Evolutionary conservation across 2,888 invertebrate species (phyloP), one percentile per base, ranked within the genome.

Genomic region (Thysanoteuthis rhombus): DNA sequence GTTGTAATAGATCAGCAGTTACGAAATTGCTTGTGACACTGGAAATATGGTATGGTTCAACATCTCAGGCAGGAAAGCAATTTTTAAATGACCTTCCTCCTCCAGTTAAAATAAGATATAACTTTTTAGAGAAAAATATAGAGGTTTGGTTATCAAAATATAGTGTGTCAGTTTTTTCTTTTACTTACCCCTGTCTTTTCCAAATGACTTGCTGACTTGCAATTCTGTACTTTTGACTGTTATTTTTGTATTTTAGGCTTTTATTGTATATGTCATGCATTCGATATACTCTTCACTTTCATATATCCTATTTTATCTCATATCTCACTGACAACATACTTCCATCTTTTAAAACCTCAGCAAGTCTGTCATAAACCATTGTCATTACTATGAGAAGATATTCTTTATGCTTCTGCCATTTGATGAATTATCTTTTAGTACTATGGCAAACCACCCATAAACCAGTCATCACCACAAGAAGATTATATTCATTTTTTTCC

Each of bases 341-440:
- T 75, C 19, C n/a, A 75, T n/a, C 75, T 75, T 75, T 75, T 75
- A 75, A 75, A 75, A 75, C n/a, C n/a, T n/a, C n/a, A 16, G n/a
- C 75, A n/a, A 75, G 16, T 75, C 75, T 75, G 75, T 75, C 75
- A 75, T 75, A 75, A 75, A 75, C 12, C n/a, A n/a, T n/a, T 75
- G 75, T 75, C 75, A n/a, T 75, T n/a, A 75, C n/a, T 75, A 75
- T 75, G n/a, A 75, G 75, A n/a, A n/a, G n/a, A 75, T 75, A 75
- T 75, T n/a, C 12, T n/a, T n/a, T 75, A n/a, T n/a, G n/a, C 19
- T 19, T n/a, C 25, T n/a, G n/a, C 75, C 12, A 75, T n/a, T n/a
- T 12, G n/a, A 16, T 75, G n/a, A 75, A 75, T 75, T 75, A 75
- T 75, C 75, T 75, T n/a, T 75, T 75, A 75, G 75, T 75, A n/a